Conservation (phyloP, 2,797 vertebrate genomes). For the Diglossa cyanea region DNA sequence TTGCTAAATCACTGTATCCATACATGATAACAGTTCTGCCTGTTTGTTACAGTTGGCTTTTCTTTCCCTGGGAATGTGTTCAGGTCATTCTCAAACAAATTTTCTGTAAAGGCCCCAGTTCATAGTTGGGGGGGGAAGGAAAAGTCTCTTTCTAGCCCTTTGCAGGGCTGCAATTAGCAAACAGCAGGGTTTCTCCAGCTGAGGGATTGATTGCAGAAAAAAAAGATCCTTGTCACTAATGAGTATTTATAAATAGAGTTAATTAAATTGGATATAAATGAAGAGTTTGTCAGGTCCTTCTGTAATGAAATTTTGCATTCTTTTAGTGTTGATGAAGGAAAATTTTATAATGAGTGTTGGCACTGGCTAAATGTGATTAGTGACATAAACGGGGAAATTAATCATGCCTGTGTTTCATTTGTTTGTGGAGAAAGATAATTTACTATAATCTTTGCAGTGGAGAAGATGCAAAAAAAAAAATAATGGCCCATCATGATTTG, state of each 20-base stretch:
- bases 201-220: background rate
- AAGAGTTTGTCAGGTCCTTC: conserved; percentile 35
- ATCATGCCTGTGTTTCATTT: background rate
- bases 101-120: conserved; percentile 5
- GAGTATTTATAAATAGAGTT: conserved; percentile 52
- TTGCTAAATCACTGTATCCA: background rate
- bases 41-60: conserved; percentile 47
- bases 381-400: background rate
- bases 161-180: conserved; percentile 37
- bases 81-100: conserved; percentile 15
- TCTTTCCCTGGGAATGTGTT: conserved; percentile 64
- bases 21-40: background rate
- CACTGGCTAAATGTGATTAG: background rate
- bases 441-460: background rate
- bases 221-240: conserved; percentile 13
- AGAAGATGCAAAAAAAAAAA: background rate
- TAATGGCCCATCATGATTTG: background rate
- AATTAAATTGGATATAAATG: conserved; percentile 57
- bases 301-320: background rate
- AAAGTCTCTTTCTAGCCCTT: background rate
- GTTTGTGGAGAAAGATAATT: background rate
- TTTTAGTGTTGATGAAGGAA: conserved; percentile 5
- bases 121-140: background rate
- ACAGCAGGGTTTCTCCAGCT: conserved; percentile 22
- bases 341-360: conserved; percentile 9